A percentile compares a stretch with the other conserved stretches of the same genome.
These are phyloP conservation scores for Cynaeus angustus DNA, from an alignment of 2,888 invertebrate species.

Conservation along the genomic window DNA sequence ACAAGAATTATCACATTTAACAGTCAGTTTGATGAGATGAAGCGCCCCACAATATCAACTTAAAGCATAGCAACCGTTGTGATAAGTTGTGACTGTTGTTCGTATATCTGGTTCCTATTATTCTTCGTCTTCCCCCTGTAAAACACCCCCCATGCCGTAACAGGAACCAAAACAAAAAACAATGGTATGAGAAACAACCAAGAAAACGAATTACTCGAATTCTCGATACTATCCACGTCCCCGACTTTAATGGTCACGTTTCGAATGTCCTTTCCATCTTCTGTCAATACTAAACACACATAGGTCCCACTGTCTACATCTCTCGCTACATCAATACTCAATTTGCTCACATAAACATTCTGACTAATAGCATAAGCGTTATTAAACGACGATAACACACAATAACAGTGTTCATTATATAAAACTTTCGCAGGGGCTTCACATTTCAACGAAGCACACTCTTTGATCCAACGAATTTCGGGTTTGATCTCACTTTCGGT, in stretches of 20 bases:
- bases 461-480: conserved; percentile 67
- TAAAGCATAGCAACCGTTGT: conserved; percentile 49
- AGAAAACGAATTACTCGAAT: conserved; percentile 57
- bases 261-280: conserved; percentile 63
- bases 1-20: conserved; percentile 14
- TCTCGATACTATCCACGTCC: conserved; percentile 38
- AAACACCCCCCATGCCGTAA: conserved; percentile 67
- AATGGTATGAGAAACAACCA: conserved; percentile 67
- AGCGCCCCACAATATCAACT: conserved; percentile 39
- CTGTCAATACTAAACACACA: conserved; percentile 66
- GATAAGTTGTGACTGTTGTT: conserved; percentile 57
- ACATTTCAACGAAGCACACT: conserved; percentile 63
- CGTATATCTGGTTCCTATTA: conserved; percentile 29
- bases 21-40: conserved; percentile 23
- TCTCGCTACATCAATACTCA: conserved; percentile 65
- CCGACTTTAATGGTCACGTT: conserved; percentile 63
- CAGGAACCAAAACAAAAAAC: conserved; percentile 63
- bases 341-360: conserved; percentile 65
- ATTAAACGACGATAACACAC: conserved; percentile 54
- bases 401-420: conserved; percentile 62
- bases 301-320: conserved; percentile 66
- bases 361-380: conserved; percentile 37
- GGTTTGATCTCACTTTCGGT: conserved; percentile 65
- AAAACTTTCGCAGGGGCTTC: conserved; percentile 55
- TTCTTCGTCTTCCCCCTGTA: conserved; percentile 61